Evolutionary conservation across 2,113 vertebrate genomes (phyloP).

Genomic region (Vimba vimba): DNA sequence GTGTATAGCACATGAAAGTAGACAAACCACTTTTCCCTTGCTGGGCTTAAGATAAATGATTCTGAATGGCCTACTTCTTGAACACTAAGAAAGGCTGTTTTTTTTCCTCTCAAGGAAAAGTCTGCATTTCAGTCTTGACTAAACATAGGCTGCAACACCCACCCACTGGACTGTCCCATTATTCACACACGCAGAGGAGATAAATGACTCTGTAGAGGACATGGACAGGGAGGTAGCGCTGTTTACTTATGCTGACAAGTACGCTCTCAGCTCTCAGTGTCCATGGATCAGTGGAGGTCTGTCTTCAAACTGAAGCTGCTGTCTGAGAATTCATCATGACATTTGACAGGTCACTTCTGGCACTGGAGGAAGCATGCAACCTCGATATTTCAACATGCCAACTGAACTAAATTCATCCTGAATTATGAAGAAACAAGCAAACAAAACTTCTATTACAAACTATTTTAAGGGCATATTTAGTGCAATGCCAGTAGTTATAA

Average conservation of each 20-base stretch:
- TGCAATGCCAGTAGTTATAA: not conserved
- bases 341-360: not conserved
- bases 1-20: not conserved
- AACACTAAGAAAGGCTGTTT: not conserved
- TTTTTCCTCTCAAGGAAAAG: not conserved
- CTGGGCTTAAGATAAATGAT: not conserved
- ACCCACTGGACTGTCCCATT: not conserved
- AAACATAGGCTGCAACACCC: not conserved
- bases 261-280: not conserved
- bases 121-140: slow-evolving; percentile 25
- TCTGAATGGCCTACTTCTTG: slow-evolving; percentile 1
- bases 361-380: not conserved
- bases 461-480: not conserved
- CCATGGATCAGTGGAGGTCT: not conserved
- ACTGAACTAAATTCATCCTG: not conserved
- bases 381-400: not conserved
- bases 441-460: not conserved
- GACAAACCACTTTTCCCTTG: not conserved
- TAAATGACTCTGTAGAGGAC: slow-evolving; percentile 30
- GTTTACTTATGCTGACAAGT: slow-evolving; percentile 41
- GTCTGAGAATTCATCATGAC: not conserved
- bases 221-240: slow-evolving; percentile 9
- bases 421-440: not conserved
- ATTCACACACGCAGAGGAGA: not conserved
- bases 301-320: not conserved